Evolutionary conservation across 2,888 invertebrate genomes (phyloP).

Genomic region (Eueremaeus valkanovi): DNA sequence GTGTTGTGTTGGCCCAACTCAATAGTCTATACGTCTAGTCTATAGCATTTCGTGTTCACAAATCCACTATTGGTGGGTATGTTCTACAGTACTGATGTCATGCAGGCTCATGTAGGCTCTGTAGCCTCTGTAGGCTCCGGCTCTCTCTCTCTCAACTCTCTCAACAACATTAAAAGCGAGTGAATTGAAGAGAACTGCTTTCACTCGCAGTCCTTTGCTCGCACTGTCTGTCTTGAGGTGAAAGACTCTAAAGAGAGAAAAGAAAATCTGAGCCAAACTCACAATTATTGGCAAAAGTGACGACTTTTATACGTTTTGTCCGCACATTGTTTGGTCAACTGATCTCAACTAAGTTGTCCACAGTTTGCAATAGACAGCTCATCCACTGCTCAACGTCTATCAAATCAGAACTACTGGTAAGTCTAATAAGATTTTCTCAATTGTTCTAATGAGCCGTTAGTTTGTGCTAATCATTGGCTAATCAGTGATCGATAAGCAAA

Average conservation of each 20-base stretch:
- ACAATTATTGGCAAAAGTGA: slow-evolving; percentile 1
- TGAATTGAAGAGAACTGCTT: slow-evolving; percentile 23
- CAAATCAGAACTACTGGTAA: not conserved
- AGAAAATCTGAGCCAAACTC: not conserved
- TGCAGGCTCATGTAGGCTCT: slow-evolving; percentile 2
- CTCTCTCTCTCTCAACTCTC: no score
- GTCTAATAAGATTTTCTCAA: not conserved
- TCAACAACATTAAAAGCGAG: slow-evolving; percentile 18
- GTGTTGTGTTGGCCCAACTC: not conserved
- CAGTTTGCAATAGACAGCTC: not conserved
- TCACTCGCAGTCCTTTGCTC: slow-evolving; percentile 28
- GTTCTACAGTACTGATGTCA: slow-evolving; percentile 25
- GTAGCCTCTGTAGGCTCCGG: no score
- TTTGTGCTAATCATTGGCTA: not conserved
- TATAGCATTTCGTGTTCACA: slow-evolving; percentile 16
- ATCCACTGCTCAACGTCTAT: not conserved
- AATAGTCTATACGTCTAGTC: no score
- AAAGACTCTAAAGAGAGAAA: slow-evolving; percentile 5
- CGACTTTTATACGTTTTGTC: slow-evolving; percentile 23
- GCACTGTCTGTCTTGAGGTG: slow-evolving; percentile 28
- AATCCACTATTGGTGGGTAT: slow-evolving; percentile 4
- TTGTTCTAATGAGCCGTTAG: not conserved
- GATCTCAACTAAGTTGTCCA: not conserved
- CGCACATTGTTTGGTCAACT: not conserved
- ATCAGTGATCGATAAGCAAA: not conserved